phyloP scores from a whole-genome alignment of 2,888 invertebrate genomes.

The Sceliomorpha sp. region DNA sequence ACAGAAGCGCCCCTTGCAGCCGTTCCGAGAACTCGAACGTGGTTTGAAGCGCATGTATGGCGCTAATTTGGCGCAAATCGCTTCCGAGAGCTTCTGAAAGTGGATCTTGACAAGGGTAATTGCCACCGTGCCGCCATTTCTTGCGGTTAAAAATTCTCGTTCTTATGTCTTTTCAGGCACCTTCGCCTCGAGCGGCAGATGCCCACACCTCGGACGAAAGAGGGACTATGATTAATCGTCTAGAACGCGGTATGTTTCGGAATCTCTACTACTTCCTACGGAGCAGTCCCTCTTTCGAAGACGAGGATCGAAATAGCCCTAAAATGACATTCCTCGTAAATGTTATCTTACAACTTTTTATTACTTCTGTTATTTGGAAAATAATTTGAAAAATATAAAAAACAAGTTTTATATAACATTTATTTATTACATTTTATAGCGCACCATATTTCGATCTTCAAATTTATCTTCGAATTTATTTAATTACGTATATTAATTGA shows the following conservation, averaged over 20 bases:
- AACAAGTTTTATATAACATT: too few relatives aligned
- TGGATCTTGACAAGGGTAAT: conserved; percentile 19
- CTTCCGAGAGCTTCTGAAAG: conserved; percentile 53
- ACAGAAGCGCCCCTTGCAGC: too few relatives aligned
- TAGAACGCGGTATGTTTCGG: conserved; percentile 34
- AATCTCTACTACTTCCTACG: conserved; percentile 23
- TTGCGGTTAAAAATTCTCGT: conserved; percentile 36
- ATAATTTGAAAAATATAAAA: too few relatives aligned
- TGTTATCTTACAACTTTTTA: too few relatives aligned
- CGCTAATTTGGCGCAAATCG: conserved; percentile 62
- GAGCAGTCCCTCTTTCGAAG: not conserved
- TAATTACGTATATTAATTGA: too few relatives aligned
- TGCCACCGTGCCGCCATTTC: conserved; percentile 41
- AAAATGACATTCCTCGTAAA: too few relatives aligned
- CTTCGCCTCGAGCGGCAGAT: conserved; percentile 32
- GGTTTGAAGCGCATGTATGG: conserved; percentile 46
- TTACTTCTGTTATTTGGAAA: too few relatives aligned
- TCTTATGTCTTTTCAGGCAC: conserved; percentile 9
- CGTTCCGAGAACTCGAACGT: conserved; percentile 49
- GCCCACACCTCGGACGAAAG: conserved; percentile 17
- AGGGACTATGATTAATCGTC: conserved; percentile 50
- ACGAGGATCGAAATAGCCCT: too few relatives aligned
- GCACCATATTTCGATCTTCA: too few relatives aligned
- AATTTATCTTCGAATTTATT: too few relatives aligned
- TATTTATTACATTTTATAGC: too few relatives aligned